Base-by-base conservation (phyloP, 2,113 vertebrate genomes). In the Sarotherodon lohbergeri region DNA sequence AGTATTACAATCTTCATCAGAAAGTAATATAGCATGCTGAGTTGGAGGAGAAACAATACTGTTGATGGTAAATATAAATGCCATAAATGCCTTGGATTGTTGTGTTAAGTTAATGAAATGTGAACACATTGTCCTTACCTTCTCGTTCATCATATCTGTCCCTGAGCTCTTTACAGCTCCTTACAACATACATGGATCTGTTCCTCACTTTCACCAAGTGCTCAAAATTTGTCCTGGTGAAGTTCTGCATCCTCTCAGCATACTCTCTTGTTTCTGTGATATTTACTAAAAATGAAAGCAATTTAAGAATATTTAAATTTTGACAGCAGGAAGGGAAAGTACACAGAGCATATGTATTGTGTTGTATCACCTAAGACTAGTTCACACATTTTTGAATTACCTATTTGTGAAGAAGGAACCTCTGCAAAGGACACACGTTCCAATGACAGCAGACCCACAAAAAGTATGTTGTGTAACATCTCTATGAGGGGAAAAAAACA, bases 91-190 rank as follows among this genome's bases (percentile, higher is more conserved):
- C 19, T 54, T 54, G 52, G 9, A 54, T 54, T 54, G 50, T 54
- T 54, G 50, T 54, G 50, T 54, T 54, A 54, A 54, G 50, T 54
- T 54, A 54, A 54, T 54, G 50, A n/a, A 54, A 54, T 54, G 9
- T n/a, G 50, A 54, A 54, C 50, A 54, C 17, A 19, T 17, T 76
- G 41, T 32, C 16, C 6, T 17, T 54, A 88, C 87, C 86, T 86
- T 88, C 76, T 2, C 9, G 17, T 56, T 68, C 61, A 50, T 3
- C 2, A 27, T 88, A 83, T 52, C 29, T 81, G 22, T 68, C 39
- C 55, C 2, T 83, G 39, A 86, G 83, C 4, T 89, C 87, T 78
- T 88, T 91, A 22, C 87, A 89, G 81, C 87, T 91, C 10, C 84
- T 43, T 27, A 16, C n/a, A n/a, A n/a, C n/a, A n/a, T n/a, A n/a